Evolutionary conservation across 2,113 vertebrate genomes (phyloP).

Genomic region (zebrafish (Danio rerio)): DNA sequence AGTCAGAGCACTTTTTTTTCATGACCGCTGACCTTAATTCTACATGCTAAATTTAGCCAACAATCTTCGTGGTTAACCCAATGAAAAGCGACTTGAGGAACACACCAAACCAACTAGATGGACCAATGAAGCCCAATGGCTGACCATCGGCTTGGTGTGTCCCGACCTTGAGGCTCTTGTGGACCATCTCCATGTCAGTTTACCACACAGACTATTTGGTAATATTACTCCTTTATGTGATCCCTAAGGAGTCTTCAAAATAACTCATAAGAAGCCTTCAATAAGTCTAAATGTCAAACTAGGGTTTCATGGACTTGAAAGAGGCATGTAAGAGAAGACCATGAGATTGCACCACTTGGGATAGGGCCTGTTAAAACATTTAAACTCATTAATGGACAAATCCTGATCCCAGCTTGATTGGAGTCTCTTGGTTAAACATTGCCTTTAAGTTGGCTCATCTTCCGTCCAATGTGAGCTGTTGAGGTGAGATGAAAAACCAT

Average conservation of each 20-base stretch:
- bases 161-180: too few relatives aligned
- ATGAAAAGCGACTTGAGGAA: too few relatives aligned
- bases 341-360: not conserved
- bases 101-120: too few relatives aligned
- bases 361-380: not conserved
- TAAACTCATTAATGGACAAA: not conserved
- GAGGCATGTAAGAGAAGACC: not conserved
- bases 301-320: not conserved
- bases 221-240: too few relatives aligned
- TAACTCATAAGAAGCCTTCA: not conserved
- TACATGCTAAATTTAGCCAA: too few relatives aligned
- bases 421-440: slow-evolving; percentile 40
- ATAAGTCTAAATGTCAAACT: not conserved
- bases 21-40: too few relatives aligned
- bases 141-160: too few relatives aligned
- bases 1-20: too few relatives aligned
- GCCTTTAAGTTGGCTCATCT: slow-evolving; percentile 43
- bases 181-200: too few relatives aligned
- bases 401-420: slow-evolving; percentile 27
- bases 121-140: too few relatives aligned
- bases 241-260: not conserved
- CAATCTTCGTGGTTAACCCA: too few relatives aligned
- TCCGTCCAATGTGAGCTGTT: slow-evolving; percentile 26
- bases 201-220: not conserved
- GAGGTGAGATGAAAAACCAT: slow-evolving; percentile 57